These are phyloP conservation scores for Eira barbara DNA, from an alignment of 2,113 vertebrate species.

Conservation along the genomic window DNA sequence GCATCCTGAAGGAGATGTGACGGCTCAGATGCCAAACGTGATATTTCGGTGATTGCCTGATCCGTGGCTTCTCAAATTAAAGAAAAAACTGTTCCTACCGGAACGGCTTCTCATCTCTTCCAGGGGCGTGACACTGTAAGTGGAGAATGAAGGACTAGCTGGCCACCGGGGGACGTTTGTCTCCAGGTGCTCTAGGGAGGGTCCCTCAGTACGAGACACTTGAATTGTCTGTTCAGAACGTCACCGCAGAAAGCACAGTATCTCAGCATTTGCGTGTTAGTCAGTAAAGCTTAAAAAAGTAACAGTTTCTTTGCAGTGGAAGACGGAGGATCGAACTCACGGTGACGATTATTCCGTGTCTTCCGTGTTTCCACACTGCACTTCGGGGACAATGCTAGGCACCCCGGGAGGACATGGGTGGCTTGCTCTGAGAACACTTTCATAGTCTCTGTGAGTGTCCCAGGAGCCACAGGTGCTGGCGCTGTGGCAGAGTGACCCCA, in stretches of 20 bases:
- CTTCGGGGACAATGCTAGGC: background rate
- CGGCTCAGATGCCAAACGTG: conserved; percentile 66
- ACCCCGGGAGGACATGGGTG: background rate
- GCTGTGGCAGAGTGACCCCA: background rate
- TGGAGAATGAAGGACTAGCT: conserved; percentile 55
- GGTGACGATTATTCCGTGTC: background rate
- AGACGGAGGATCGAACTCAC: background rate
- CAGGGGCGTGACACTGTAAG: conserved; percentile 83
- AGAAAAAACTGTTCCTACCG: background rate
- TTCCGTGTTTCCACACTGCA: background rate
- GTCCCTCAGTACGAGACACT: background rate
- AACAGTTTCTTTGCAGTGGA: background rate
- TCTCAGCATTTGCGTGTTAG: background rate
- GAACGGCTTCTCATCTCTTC: conserved; percentile 46
- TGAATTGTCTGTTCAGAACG: background rate
- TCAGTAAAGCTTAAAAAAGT: background rate
- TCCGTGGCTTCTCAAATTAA: conserved; percentile 37
- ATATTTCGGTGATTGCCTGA: background rate
- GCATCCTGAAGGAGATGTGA: conserved; percentile 84
- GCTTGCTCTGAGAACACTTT: background rate
- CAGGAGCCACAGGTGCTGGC: background rate
- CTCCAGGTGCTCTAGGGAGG: background rate
- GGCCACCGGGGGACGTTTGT: background rate
- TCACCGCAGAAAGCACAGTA: background rate
- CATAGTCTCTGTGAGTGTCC: background rate